Base-by-base conservation (phyloP, 2,113 vertebrate genomes). In the Myrmecobius fasciatus region DNA sequence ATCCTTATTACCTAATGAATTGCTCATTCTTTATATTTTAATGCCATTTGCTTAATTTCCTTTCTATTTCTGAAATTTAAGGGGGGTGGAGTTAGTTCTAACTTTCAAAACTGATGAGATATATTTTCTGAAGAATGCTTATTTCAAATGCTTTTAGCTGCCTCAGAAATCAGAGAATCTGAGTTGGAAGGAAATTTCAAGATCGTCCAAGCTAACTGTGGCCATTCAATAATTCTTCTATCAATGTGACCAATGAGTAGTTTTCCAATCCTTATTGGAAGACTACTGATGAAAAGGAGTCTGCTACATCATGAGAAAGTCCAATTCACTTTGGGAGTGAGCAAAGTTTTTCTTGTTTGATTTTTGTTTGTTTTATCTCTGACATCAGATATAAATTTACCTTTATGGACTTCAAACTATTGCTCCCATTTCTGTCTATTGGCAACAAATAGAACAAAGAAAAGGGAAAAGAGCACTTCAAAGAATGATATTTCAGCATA, bases 1-100 rank as follows among this genome's bases (percentile, higher is more conserved):
- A 96, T 92, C 93, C 95, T 94, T 96, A 97, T 43, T 96, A 95
- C 97, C 97, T 98, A 98, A 98, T 97, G 97, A 98, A 97, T 97
- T 97, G 91, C 95, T 95, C 53, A 96, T 97, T 97, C 96, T 98
- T 98, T 97, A 47, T 97, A 95, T 97, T 98, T 96, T 92, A 96
- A 96, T 96, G 91, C 28, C 96, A 97, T 98, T 98, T 98, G 93
- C 93, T 97, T 97, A 96, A 97, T 97, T 94, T 96, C 97, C 46
- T 96, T 93, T 96, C 89, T 90, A 95, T 97, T 95, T 94, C 89
- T 67, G 93, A 83, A 96, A 53, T 17, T 10, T 93, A 98, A 96
- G 56, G 92, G 95, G 67, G 92, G 95, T 53, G 53, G 95, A 97
- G 94, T 89, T n/a, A 94, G 51, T 51, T 49, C 67, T 96, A 93